Base-by-base conservation (phyloP, 1,140 invertebrate species). In the Drosophila willistoni region DNA sequence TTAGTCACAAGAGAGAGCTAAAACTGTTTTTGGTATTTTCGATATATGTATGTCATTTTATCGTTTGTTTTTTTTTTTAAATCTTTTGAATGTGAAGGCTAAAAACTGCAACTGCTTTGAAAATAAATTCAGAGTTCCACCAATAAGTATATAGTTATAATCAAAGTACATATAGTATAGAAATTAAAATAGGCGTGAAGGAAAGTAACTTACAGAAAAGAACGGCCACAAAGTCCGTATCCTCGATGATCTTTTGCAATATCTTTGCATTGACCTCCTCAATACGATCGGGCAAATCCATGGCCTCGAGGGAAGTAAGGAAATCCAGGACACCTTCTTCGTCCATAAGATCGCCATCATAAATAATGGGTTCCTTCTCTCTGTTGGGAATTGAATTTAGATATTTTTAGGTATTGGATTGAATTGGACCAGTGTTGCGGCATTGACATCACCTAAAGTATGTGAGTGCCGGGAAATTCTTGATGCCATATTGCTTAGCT, bases 261-360 rank as follows among this genome's bases (percentile, higher is more conserved):
- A 98, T 98, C 93, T 97, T 97, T 25, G 97, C 94, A 93, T 98
- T 98, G 22, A 98, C 97, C 94, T 98, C 97, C 94, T 98, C 97
- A 91, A 98, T 98, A 92, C 97, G 94, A 92, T 98, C 97, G n/a
- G 97, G 97, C 81, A 97, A 93, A 91, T 98, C 97, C 97, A 98
- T 98, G 71, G 97, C 96, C 93, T 98, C 97, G 77, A 98, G 94
- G 92, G 97, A 97, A 61, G 97, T 98, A 61, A 98, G 93, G 93
- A 98, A 98, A 93, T 98, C 97, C 79, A 98, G 93, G 67, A 98
- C 97, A 91, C 95, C 96, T 93, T 97, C 97, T 93, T 98, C 97
- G 93, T 98, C 97, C 96, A 97, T 98, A 91, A 98, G 94, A 94
- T 98, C 97, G 93, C 97, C 97, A 94, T 98, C 97, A 93, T 97